Base-by-base conservation (phyloP, 1,140 invertebrate species). In the Lepidurus arcticus region DNA sequence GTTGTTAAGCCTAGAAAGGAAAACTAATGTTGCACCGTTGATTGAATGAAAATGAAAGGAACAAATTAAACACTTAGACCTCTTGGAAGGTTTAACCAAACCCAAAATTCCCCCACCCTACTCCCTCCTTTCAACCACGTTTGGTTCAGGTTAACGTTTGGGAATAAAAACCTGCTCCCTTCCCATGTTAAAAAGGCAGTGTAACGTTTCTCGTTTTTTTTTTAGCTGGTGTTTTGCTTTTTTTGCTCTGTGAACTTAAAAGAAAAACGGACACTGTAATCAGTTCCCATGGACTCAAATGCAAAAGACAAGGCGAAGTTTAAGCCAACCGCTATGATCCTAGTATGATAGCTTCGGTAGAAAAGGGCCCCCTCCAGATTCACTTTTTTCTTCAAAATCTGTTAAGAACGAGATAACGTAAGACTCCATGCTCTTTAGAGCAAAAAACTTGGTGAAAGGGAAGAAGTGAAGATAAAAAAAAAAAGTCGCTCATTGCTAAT, bases 401-500 rank as follows among this genome's bases (percentile, higher is more conserved):
- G 16, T 65, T 21, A 65, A 65, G 53, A 65, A 65, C 10, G 21
- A 65, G 53, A 65, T 65, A 65, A 13, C 21, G n/a, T 65, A 65
- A 65, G 53, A 21, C 16, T 65, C 53, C 21, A 21, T 65, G 13
- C 53, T 16, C 53, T n/a, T 65, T 10, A 65, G 16, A 65, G 53
- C 53, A n/a, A n/a, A 65, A 13, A 65, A 65, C 53, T 13, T 65
- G 53, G 53, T 65, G 53, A n/a, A 65, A 65, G 53, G 21, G 53
- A 16, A 34, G 34, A 34, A 34, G 34, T 3, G 34, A 34, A 34
- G 34, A 34, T 1, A 34, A 34, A 34, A 34, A 47, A 65, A 65
- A 65, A 65, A 65, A 65, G 21, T 65, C 53, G 53, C 53, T 65
- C 53, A 65, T 65, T 65, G 53, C 53, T 65, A 65, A 65, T 65